Evolutionary conservation across 1,140 invertebrate species (phyloP), one percentile per base, ranked within the genome.

Genomic region (Philaenus spumarius): DNA sequence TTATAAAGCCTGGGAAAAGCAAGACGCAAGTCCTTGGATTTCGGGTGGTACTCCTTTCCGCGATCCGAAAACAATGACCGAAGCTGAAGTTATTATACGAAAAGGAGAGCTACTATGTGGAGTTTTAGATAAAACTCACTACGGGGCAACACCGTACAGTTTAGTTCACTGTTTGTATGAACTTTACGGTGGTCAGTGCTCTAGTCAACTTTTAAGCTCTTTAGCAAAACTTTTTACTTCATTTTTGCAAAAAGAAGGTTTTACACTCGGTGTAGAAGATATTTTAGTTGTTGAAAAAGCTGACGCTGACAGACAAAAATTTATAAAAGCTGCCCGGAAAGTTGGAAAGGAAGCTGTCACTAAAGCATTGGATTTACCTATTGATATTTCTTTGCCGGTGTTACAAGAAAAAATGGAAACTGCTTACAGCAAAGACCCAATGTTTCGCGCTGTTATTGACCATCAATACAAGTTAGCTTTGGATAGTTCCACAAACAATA

Each of bases 111-210:
- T 99, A 7, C 68, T 98, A 1, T 84, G 79, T 65, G 97, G 97
- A 3, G 85, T 99, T n/a, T 75, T 99, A 35, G 97, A 99, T 74
- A 99, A 99, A 75, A 88, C 85, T 26, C 95, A 98, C 69, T 95
- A 93, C 74, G 97, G 97, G 17, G 86, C 95, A 0, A 95, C 95
- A 1, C 84, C 89, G 2, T 97, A 90, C 73, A 91, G 96, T 65
- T 78, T 99, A 11, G 82, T 97, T 15, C 95, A 98, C 70, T 88
- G 88, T 62, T 85, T 95, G 72, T 95, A 89, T 74, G 95, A 97
- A 79, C 71, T 99, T 7, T 99, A 99, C 75, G 96, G 97, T 3
- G 93, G 90, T 23, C 73, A 80, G 45, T 83, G 83, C 58, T 93
- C 95, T 1, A 85, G 83, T 26, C 77, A 82, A 34, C 71, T 99